phyloP scores from a whole-genome alignment of 2,888 invertebrate species.

The Esperia sulphurella region DNA sequence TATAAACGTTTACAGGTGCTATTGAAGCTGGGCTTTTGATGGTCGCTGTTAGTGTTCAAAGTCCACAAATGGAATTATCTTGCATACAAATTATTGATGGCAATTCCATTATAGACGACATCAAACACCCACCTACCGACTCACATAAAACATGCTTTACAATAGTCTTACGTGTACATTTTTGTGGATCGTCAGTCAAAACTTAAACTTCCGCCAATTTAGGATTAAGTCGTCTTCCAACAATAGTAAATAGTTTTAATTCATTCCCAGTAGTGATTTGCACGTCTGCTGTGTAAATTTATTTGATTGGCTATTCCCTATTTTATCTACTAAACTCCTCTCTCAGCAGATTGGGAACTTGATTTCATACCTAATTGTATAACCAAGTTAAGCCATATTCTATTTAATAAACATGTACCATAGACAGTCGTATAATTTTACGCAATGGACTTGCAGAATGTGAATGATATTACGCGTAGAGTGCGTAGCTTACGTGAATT shows the following conservation, averaged over 20 bases:
- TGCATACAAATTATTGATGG: neutral
- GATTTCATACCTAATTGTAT: neutral
- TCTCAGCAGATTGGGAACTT: too few relatives aligned
- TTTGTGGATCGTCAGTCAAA: constrained; percentile 22
- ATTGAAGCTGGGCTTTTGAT: constrained; percentile 11
- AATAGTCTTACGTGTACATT: neutral
- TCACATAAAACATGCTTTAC: constrained; percentile 6
- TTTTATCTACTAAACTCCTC: too few relatives aligned
- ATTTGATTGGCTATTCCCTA: neutral
- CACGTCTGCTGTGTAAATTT: neutral
- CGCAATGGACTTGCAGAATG: constrained; percentile 3
- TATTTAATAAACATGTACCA: neutral
- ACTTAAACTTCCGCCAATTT: constrained; percentile 7
- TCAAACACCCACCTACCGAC: neutral
- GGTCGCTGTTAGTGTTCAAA: neutral
- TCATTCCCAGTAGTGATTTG: constrained; percentile 30
- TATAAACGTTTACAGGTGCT: constrained; percentile 10
- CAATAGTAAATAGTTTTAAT: constrained; percentile 28
- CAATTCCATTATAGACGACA: neutral
- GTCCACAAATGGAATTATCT: neutral
- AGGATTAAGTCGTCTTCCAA: constrained; percentile 30
- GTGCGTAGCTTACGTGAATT: constrained; percentile 8
- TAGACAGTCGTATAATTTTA: neutral
- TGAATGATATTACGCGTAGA: constrained; percentile 1
- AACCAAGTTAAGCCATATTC: too few relatives aligned